These are phyloP conservation scores for Lepidurus arcticus DNA, from an alignment of 1,140 invertebrate species.

Conservation along the genomic window DNA sequence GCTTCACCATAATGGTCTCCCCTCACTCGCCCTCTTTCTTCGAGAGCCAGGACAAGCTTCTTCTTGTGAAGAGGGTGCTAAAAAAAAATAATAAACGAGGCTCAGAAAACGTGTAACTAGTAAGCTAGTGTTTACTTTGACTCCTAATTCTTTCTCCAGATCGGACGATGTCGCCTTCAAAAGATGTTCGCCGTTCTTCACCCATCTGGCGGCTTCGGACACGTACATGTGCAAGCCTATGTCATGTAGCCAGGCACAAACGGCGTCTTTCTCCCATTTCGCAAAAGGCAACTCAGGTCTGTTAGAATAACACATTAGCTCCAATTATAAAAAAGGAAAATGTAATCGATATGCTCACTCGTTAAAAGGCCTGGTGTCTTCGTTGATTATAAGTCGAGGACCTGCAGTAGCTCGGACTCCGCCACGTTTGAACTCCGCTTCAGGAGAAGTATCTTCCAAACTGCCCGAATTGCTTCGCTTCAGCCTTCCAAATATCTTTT, in stretches of 20 bases:
- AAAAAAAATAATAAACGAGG: background rate
- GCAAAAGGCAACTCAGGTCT: slow-evolving; percentile 56
- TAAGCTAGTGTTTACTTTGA: slow-evolving; percentile 51
- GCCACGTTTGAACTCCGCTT: slow-evolving; percentile 61
- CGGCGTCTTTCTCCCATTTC: slow-evolving; percentile 76
- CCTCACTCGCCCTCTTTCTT: slow-evolving; percentile 45
- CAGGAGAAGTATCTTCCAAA: slow-evolving; percentile 54
- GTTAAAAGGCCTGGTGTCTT: slow-evolving; percentile 24
- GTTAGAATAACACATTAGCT: slow-evolving; percentile 33
- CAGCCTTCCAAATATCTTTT: slow-evolving; percentile 46
- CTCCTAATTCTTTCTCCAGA: slow-evolving; percentile 81
- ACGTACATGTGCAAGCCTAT: slow-evolving; percentile 80
- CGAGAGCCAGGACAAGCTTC: slow-evolving; percentile 79
- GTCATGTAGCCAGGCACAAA: slow-evolving; percentile 80
- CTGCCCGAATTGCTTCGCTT: slow-evolving; percentile 65
- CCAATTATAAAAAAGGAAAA: background rate
- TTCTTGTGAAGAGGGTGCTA: slow-evolving; percentile 80
- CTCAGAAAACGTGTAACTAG: background rate
- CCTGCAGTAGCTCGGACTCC: slow-evolving; percentile 69
- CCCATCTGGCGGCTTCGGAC: slow-evolving; percentile 70
- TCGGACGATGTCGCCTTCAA: slow-evolving; percentile 69
- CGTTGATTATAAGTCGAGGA: slow-evolving; percentile 63
- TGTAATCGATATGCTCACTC: slow-evolving; percentile 23
- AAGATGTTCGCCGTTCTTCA: slow-evolving; percentile 72
- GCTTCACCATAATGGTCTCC: slow-evolving; percentile 27